A percentile compares a stretch with the other conserved stretches of the same genome.
These are phyloP conservation scores for Hoplias malabaricus DNA, from an alignment of 2,113 vertebrate genomes.

Conservation along the genomic window DNA sequence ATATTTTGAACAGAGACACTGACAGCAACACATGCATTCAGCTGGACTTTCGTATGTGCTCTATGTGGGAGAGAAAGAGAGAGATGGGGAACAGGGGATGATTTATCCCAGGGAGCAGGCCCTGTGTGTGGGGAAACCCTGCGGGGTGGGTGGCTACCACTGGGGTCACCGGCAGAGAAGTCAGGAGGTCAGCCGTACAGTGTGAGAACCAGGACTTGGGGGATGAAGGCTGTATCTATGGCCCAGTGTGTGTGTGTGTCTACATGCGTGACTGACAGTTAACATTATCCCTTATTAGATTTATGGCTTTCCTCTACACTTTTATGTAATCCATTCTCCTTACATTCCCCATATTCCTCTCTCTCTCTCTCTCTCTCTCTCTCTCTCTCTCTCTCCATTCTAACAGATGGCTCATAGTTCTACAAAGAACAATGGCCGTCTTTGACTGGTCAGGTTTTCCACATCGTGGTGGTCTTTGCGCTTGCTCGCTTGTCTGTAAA, in stretches of 20 bases:
- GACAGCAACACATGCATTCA: too few species aligned
- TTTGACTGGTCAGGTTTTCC: slow-evolving; percentile 57
- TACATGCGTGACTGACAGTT: slow-evolving; percentile 25
- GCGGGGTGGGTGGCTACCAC: slow-evolving; percentile 22
- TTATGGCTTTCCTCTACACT: slow-evolving; percentile 36
- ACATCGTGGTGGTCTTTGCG: slow-evolving; percentile 60
- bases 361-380: slow-evolving; percentile 27
- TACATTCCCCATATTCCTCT: slow-evolving; percentile 51
- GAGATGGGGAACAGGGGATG: slow-evolving; percentile 4
- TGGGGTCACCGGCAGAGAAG: slow-evolving; percentile 33
- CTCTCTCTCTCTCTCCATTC: slow-evolving; percentile 46
- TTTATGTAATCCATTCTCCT: slow-evolving; percentile 48
- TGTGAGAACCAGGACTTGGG: slow-evolving; percentile 34
- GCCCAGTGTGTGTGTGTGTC: slow-evolving; percentile 5
- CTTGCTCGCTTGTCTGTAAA: slow-evolving; percentile 28
- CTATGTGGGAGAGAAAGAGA: background rate
- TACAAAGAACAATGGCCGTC: slow-evolving; percentile 59
- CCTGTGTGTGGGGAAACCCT: slow-evolving; percentile 32
- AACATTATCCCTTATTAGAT: slow-evolving; percentile 30
- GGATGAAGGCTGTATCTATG: slow-evolving; percentile 11
- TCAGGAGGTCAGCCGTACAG: slow-evolving; percentile 33
- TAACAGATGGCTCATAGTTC: slow-evolving; percentile 63
- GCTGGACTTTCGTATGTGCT: too few species aligned
- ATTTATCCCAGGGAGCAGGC: slow-evolving; percentile 41
- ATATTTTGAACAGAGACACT: background rate